phyloP scores from a whole-genome alignment of 2,888 invertebrate species.

The Thumatha senex region DNA sequence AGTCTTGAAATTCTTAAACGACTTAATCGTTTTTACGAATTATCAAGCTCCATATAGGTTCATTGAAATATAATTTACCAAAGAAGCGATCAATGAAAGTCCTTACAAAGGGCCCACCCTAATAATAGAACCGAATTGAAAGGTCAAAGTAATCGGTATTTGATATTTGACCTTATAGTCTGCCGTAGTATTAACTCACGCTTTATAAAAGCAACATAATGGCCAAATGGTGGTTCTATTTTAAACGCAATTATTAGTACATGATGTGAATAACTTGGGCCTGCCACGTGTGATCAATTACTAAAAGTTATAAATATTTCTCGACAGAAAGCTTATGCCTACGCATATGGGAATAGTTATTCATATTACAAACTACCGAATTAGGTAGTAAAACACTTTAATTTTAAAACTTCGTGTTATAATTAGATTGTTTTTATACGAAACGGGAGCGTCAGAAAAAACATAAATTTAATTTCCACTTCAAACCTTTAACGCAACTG shows the following conservation, averaged over 20 bases:
- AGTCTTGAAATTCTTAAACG: conserved; percentile 14
- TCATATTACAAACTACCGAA: conserved; percentile 32
- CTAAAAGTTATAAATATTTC: conserved; percentile 32
- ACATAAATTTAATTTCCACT: no score
- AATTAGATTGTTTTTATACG: background rate
- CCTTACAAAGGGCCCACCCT: conserved; percentile 42
- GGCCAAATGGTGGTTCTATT: conserved; percentile 10
- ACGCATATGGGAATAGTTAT: conserved; percentile 29
- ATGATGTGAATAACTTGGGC: conserved; percentile 16
- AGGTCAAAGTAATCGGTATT: conserved; percentile 48
- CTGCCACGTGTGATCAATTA: conserved; percentile 42
- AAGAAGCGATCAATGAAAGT: conserved; percentile 41
- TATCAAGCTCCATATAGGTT: conserved; percentile 9
- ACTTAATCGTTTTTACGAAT: conserved; percentile 10
- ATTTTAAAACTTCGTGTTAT: conserved; percentile 6
- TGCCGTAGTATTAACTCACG: conserved; percentile 8
- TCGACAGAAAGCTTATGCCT: conserved; percentile 25
- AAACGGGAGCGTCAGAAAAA: background rate
- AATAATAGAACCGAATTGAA: conserved; percentile 39
- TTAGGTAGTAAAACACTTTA: conserved; percentile 13
- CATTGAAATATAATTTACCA: conserved; percentile 45
- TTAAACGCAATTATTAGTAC: conserved; percentile 12
- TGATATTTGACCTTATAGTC: conserved; percentile 46
- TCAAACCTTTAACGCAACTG: no score
- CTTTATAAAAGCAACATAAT: conserved; percentile 8